These are phyloP conservation scores for Phymanthus crucifer DNA, from an alignment of 92 coral and sea anemone genomes.

Conservation along the genomic window DNA sequence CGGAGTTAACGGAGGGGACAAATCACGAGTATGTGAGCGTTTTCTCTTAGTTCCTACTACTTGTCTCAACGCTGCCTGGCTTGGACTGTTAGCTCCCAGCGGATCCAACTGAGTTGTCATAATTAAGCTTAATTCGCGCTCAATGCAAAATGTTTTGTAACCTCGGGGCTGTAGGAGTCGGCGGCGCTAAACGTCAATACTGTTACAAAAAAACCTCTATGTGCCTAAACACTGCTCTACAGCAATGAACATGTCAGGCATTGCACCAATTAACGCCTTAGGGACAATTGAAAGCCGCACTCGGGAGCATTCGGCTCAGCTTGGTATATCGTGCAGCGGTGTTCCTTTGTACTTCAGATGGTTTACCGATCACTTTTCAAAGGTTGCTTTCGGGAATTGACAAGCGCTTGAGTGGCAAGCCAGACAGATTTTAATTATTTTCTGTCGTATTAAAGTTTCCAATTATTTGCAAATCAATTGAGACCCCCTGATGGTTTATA, in stretches of 20 bases:
- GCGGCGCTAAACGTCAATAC: constrained; percentile 79
- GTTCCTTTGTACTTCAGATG: constrained; percentile 70
- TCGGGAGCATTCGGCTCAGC: constrained; percentile 67
- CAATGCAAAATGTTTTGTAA: constrained; percentile 93
- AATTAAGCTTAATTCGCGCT: constrained; percentile 94
- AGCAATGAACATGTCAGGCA: constrained; percentile 68
- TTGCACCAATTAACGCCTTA: constrained; percentile 85
- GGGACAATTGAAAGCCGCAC: constrained; percentile 77
- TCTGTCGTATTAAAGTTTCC: constrained; percentile 99
- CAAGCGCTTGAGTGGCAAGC: constrained; percentile 98
- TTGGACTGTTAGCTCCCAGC: constrained; percentile 74
- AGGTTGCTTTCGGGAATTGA: constrained; percentile 91
- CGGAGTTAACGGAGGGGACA: constrained; percentile 99
- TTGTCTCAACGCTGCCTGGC: constrained; percentile 67
- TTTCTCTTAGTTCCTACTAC: constrained; percentile 58
- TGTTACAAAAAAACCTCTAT: constrained; percentile 59
- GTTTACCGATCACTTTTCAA: constrained; percentile 93
- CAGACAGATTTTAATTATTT: constrained; percentile 95
- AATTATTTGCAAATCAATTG: constrained; percentile 99
- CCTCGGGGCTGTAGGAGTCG: constrained; percentile 97
- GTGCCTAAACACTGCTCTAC: constrained; percentile 75
- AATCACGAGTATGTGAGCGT: constrained; percentile 83
- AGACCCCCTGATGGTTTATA: constrained; percentile 92
- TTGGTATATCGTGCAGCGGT: constrained; percentile 89
- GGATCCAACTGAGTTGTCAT: constrained; percentile 96